Conservation (phyloP, 2,888 invertebrate species). For the Rhagium mordax region DNA sequence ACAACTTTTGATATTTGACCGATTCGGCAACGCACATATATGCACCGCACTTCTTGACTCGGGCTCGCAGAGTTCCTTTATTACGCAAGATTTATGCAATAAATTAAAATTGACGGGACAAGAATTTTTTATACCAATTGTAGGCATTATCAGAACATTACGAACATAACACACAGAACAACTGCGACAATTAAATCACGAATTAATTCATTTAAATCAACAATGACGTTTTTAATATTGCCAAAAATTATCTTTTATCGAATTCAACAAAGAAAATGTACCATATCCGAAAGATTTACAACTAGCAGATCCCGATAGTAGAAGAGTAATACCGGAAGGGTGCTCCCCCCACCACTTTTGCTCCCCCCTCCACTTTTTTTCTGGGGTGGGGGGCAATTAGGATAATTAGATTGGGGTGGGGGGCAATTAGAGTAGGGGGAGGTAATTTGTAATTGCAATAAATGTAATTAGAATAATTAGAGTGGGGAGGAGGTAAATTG, state of each 20-base stretch:
- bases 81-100: conserved; percentile 6
- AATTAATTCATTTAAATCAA: not conserved
- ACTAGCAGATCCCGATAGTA: too few species aligned
- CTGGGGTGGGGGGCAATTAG: too few species aligned
- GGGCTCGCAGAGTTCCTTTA: conserved; percentile 8
- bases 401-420: too few species aligned
- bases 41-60: conserved; percentile 23
- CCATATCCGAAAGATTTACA: not conserved
- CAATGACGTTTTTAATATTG: too few species aligned
- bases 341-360: too few species aligned
- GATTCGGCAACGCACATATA: not conserved
- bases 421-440: too few species aligned
- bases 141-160: conserved; percentile 17
- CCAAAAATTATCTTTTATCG: not conserved
- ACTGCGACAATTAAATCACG: not conserved
- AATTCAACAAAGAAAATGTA: not conserved
- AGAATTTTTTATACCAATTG: not conserved
- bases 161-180: conserved; percentile 11
- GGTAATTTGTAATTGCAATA: too few species aligned
- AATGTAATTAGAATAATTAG: too few species aligned
- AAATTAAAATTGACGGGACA: not conserved
- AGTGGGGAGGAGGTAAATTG: too few species aligned
- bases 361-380: too few species aligned
- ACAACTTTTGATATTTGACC: too few species aligned
- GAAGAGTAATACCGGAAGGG: too few species aligned